Evolutionary conservation across 1,140 invertebrate genomes (phyloP).

Genomic region (Parasteatoda tepidariorum): DNA sequence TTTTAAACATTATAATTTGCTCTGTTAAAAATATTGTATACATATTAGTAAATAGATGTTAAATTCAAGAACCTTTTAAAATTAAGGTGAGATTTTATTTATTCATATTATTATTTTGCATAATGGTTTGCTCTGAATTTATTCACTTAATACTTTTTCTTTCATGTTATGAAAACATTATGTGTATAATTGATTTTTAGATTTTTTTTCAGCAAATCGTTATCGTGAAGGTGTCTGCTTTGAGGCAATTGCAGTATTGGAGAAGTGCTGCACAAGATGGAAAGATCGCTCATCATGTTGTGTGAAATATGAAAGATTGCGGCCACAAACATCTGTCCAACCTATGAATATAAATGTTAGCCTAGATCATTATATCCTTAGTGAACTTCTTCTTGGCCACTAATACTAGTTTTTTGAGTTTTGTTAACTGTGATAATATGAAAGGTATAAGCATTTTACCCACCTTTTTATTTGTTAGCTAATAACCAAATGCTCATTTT

Average conservation of each 20-base stretch:
- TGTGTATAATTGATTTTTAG: background rate
- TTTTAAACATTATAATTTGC: too few relatives aligned
- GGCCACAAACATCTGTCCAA: constrained; percentile 9
- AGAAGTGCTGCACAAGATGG: constrained; percentile 50
- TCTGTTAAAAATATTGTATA: too few relatives aligned
- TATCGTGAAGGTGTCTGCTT: constrained; percentile 51
- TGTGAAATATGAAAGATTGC: constrained; percentile 34
- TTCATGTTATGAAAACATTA: too few relatives aligned
- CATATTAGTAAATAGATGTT: too few relatives aligned
- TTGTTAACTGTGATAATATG: constrained; percentile 21
- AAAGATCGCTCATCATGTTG: constrained; percentile 49
- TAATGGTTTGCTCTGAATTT: too few relatives aligned
- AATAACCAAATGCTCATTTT: background rate
- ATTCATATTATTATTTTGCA: too few relatives aligned
- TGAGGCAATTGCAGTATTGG: constrained; percentile 43
- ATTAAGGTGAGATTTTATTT: too few relatives aligned
- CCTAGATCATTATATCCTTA: constrained; percentile 39
- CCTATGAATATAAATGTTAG: background rate
- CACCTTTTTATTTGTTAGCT: background rate
- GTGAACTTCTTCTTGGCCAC: constrained; percentile 44
- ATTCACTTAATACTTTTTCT: too few relatives aligned
- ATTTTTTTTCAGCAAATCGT: constrained; percentile 45
- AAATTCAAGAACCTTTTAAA: too few relatives aligned
- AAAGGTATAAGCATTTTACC: background rate
- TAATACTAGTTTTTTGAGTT: background rate